Evolutionary conservation across 2,113 vertebrate species (phyloP), one percentile per base, ranked within the genome.

Genomic region (Castor canadensis): DNA sequence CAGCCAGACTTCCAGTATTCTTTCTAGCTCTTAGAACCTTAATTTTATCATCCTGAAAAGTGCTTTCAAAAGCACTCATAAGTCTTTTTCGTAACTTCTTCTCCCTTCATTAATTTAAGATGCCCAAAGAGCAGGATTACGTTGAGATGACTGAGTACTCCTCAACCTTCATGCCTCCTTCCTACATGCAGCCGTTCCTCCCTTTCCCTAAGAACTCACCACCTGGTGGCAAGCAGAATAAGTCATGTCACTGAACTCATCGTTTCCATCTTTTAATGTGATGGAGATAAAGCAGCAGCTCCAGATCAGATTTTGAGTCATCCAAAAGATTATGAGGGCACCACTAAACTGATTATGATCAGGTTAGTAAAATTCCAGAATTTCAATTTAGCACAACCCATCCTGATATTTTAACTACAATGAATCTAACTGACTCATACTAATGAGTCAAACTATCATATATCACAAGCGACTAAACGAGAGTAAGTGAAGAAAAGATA

Each of bases 51-150:
- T 69, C 83, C 86, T 71, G 54, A 79, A 88, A 71, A 89, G 47
- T 52, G 35, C 93, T 79, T 91, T 66, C 93, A 89, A 95, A 96
- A 83, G 91, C 45, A 67, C 49, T 73, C 47, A 1, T 0, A 66
- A 86, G 93, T 10, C 72, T 49, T 40, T 75, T 94, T 95, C 85
- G 58, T 22, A 85, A 81, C 60, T 54, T 49, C 58, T 76, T 85
- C 76, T 94, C 52, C 43, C 80, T 94, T 81, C 92, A 82, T 85
- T 94, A 91, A 81, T 64, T 47, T 94, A 87, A 89, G 24, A 69
- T 38, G 73, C 40, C 83, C 58, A 47, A 62, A 62, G 67, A 86
- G 56, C 9, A 15, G 54, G 56, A 75, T 54, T 60, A 64, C 24
- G 79, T 56, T 30, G 69, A 43, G 12, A 47, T 0, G 16, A 84